Base-by-base conservation (phyloP, 2,113 vertebrate species). In the Syngnathus scovelli region DNA sequence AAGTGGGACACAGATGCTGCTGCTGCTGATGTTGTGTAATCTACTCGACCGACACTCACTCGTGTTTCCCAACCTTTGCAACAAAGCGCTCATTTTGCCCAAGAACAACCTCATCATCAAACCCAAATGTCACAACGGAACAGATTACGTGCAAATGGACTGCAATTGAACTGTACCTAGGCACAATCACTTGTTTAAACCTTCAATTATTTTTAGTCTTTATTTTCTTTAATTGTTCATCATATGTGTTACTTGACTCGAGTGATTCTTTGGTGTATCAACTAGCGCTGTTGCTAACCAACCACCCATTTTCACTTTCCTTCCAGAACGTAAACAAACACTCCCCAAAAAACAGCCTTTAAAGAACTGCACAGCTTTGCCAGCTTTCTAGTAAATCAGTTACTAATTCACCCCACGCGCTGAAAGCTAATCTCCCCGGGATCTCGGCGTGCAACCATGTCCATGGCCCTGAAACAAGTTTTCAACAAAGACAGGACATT, bases 401-500 rank as follows among this genome's bases (percentile, higher is more conserved):
- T 69, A 75, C 81, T 78, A 79, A 80, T 81, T 87, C 67, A 68
- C 77, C 39, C 27, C 37, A 79, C 67, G 13, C 55, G 4, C 72
- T 81, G 46, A 58, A 72, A 74, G 27, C 74, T 59, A 52, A 64
- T 55, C 74, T 37, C 2, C 39, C 64, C 11, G 10, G 71, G 46
- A 4, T 33, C 76, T 2, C 27, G 71, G 49, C 82, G 75, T 70
- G 67, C 68, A 67, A 84, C 60, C 33, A 99, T 99, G 96, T 94
- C 96, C 67, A 83, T 92, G 79, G 94, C 94, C 13, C 78, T 98
- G 58, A 98, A 98, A 86, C 96, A 99, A 65, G 96, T 99, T 76
- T 99, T 99, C 90, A 97, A 95, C 72, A 99, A 98, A 86, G 96
- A 98, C 87, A 94, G 93, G 90, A 99, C 96, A 66, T 99, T 99